Conservation (phyloP, 2,888 invertebrate genomes). For the Drosophila leonis region DNA sequence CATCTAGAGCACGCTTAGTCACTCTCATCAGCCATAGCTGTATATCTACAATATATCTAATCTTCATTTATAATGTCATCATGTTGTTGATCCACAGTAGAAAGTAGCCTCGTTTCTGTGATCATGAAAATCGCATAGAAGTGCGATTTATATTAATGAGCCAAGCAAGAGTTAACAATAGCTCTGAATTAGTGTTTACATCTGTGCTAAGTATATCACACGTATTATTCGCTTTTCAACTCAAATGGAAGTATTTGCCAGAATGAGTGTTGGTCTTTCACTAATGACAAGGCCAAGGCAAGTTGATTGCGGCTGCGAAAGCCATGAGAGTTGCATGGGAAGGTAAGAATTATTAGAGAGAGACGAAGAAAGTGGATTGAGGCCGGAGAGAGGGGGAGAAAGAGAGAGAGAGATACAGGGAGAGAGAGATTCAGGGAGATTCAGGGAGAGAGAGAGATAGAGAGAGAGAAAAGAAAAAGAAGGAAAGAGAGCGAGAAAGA, state of each 20-base stretch:
- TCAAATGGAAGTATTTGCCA: neutral
- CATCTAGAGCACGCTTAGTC: neutral
- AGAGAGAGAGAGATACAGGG: neutral
- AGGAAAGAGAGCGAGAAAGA: neutral
- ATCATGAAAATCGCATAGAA: slow-evolving; percentile 10
- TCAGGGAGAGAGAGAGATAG: neutral
- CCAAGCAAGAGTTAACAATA: neutral
- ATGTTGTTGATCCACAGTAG: neutral
- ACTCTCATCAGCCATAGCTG: neutral
- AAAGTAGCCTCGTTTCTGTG: neutral
- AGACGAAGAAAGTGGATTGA: neutral
- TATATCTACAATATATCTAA: neutral
- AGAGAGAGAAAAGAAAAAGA: neutral
- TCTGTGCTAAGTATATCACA: slow-evolving; percentile 3
- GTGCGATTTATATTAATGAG: neutral
- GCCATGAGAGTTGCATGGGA: neutral
- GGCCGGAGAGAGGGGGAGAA: neutral
- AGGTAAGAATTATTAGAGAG: too few relatives aligned
- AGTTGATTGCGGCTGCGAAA: neutral
- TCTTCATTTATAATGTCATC: neutral
- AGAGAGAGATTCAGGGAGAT: too few relatives aligned
- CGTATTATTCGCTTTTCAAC: neutral
- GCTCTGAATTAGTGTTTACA: slow-evolving; percentile 1
- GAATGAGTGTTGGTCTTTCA: neutral
- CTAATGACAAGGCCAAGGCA: slow-evolving; percentile 4